phyloP scores from a whole-genome alignment of 2,113 vertebrate species.

The Motacilla tschutschensis region DNA sequence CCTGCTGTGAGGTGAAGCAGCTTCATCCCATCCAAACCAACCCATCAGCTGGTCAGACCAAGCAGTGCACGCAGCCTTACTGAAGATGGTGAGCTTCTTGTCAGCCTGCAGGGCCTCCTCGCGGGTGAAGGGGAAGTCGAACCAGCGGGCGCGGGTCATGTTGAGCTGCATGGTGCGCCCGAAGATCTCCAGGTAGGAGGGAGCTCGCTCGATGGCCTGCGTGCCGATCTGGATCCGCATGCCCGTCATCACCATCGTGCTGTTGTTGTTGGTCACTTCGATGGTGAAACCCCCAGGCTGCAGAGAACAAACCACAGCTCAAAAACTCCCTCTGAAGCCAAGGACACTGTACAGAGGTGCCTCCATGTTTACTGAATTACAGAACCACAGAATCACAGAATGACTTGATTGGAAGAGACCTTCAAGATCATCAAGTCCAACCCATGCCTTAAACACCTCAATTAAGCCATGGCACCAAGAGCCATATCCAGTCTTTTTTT shows the following conservation, averaged over 20 bases:
- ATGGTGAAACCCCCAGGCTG: slow-evolving; percentile 96
- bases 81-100: slow-evolving; percentile 95
- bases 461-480: neutral
- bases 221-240: slow-evolving; percentile 96
- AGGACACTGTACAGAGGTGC: neutral
- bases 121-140: slow-evolving; percentile 95
- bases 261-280: slow-evolving; percentile 94
- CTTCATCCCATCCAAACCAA: neutral
- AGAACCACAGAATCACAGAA: neutral
- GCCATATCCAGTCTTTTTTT: neutral
- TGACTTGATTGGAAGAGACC: neutral
- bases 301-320: neutral
- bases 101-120: slow-evolving; percentile 97
- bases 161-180: slow-evolving; percentile 97
- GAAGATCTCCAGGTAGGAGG: slow-evolving; percentile 94
- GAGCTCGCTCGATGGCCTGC: slow-evolving; percentile 91
- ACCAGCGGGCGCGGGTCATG: slow-evolving; percentile 95
- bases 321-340: neutral
- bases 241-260: slow-evolving; percentile 97
- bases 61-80: slow-evolving; percentile 69
- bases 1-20: neutral
- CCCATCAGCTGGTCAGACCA: neutral
- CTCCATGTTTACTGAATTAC: neutral
- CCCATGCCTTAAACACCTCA: neutral
- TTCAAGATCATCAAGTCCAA: neutral